Conservation (phyloP, 2,797 vertebrate genomes). For the Manis javanica region DNA sequence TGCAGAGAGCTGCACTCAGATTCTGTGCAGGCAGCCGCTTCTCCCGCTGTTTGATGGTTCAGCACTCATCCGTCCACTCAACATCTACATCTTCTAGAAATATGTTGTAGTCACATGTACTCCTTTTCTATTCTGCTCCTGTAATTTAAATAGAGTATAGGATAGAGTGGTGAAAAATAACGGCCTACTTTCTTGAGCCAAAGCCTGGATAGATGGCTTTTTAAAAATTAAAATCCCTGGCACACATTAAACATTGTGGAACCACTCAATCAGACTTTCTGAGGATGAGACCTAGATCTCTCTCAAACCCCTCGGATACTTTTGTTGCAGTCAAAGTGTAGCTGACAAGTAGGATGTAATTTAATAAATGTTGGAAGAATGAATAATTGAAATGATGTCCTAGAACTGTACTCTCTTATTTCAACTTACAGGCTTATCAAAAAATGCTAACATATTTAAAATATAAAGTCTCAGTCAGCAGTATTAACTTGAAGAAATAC, state of each 20-base stretch:
- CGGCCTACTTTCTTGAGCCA: constrained; percentile 18
- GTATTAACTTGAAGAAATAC: constrained; percentile 5
- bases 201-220: background rate
- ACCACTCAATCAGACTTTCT: background rate
- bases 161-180: background rate
- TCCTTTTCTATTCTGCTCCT: background rate
- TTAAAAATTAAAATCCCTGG: background rate
- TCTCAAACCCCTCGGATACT: background rate
- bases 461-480: background rate
- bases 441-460: constrained; percentile 30
- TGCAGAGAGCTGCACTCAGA: no score
- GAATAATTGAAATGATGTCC: background rate
- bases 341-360: background rate
- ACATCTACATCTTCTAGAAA: background rate
- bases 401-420: background rate
- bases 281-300: background rate
- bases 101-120: background rate
- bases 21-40: background rate
- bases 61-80: background rate
- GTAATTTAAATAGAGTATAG: constrained; percentile 1
- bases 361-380: background rate
- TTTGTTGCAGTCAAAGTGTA: background rate
- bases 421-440: background rate
- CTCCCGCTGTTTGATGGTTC: background rate
- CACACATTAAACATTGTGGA: no score